Evolutionary conservation across 2,797 vertebrate genomes (phyloP), one percentile per base, ranked within the genome.

Genomic region (Artibeus jamaicensis): DNA sequence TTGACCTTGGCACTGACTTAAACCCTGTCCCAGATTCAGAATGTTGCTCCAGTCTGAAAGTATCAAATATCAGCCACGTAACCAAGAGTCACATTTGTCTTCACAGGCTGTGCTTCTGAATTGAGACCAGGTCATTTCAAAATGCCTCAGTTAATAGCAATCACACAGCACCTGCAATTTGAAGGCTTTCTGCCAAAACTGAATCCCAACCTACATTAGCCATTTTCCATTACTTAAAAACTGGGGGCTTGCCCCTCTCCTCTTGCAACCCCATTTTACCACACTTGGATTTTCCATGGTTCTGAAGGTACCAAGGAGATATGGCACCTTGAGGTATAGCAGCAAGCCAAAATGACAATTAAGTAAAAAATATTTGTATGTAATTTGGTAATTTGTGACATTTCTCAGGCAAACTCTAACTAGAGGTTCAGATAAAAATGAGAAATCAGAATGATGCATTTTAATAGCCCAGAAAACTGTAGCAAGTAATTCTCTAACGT

Each of bases 141-240:
- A 88, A 83, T 48, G 78, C 50, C 15, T 94, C 57, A 6, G 50
- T 83, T 86, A 83, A 44, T n/a, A 94, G 90, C 48, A 65, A 44
- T 44, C 74, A 82, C 68, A 95, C 26, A 78, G 81, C 46, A 87
- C 22, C 77, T 92, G 44, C 10, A 88, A 90, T 65, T 50, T 67
- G 46, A 91, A 94, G 68, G 48, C 84, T 95, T 93, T 78, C 68
- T 42, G 44, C 65, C n/a, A 97, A 96, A 97, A 97, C 37, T 87
- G 91, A 98, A 97, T 96, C 97, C 95, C 89, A 95, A 97, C 92
- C 96, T 97, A 78, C 91, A 96, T 95, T 96, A 94, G 96, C 91
- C 79, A 92, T 94, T 98, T 94, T 71, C 92, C 92, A 39, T 96
- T 97, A 97, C 94, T 96, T 93, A 94, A 55, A 96, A 90, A 96